These are phyloP conservation scores for human DNA, from an alignment of 2,113 vertebrate species.

Conservation along the genomic window GRCh38 chr3:111196001-111196500, in stretches of 20 bases:
- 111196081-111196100: not conserved
- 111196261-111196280: not conserved
- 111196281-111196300: not conserved
- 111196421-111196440: not conserved
- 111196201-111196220: not conserved
- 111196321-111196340: not conserved
- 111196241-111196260: not conserved
- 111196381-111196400: not conserved
- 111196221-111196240: not conserved
- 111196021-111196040: conserved; percentile 41
- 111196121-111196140: not conserved
- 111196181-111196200: not conserved
- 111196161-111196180: not conserved
- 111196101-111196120: not conserved
- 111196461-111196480: not conserved
- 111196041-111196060: not conserved
- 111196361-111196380: not conserved
- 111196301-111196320: not conserved
- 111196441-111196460: not conserved
- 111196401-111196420: conserved; percentile 2
- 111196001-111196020: conserved; percentile 23
- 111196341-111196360: not conserved
- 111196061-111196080: not conserved
- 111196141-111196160: not conserved
- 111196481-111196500: not conserved